These are phyloP conservation scores for Enhydra lutris DNA, from an alignment of 2,113 vertebrate species.

Conservation along the genomic window DNA sequence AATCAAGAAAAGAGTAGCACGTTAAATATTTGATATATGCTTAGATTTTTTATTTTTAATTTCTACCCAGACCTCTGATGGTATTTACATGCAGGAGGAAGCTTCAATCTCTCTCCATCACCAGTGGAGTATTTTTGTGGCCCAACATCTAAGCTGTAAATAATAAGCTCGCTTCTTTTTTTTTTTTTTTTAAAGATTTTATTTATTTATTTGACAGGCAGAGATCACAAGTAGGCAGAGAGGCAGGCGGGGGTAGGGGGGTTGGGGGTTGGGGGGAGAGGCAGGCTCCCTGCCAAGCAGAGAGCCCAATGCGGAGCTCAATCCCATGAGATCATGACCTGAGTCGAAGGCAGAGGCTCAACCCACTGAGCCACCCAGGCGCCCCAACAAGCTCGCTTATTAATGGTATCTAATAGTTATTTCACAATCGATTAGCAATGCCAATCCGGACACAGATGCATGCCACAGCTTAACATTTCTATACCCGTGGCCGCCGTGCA, in stretches of 20 bases:
- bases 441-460: background rate
- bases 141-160: background rate
- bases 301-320: too few relatives aligned
- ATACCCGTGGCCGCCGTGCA: background rate
- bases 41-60: background rate
- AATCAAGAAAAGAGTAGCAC: background rate
- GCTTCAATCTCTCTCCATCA: background rate
- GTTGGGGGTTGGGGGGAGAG: too few relatives aligned
- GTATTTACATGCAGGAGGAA: background rate
- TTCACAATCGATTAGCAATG: slow-evolving; percentile 8
- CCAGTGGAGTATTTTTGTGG: background rate
- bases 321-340: too few relatives aligned
- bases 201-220: too few relatives aligned
- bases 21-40: slow-evolving; percentile 12
- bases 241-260: too few relatives aligned
- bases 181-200: too few relatives aligned
- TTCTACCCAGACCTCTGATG: background rate
- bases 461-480: background rate
- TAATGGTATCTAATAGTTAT: slow-evolving; percentile 21
- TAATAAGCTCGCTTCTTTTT: background rate
- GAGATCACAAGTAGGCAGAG: too few relatives aligned
- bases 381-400: background rate
- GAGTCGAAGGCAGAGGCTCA: too few relatives aligned
- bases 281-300: too few relatives aligned
- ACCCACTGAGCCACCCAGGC: too few relatives aligned